Conservation (phyloP, 1,140 invertebrate genomes). For the Drosophila baimaii region DNA sequence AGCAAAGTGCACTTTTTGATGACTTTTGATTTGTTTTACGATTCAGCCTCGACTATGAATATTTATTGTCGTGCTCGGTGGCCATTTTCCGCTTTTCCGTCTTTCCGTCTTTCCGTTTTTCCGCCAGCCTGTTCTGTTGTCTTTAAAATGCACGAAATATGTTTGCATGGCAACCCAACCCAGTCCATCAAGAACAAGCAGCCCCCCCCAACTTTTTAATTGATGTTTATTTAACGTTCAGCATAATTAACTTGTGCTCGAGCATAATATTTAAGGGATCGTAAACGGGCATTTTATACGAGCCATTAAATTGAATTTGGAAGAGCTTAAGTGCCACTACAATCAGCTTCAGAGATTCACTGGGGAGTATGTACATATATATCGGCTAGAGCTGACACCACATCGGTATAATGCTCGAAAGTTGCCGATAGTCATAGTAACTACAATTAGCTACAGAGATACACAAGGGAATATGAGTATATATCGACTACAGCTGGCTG, state of each 20-base stretch:
- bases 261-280: conserved; percentile 76
- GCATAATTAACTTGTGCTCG: conserved; percentile 76
- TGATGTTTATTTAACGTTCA: conserved; percentile 82
- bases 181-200: conserved; percentile 30
- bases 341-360: conserved; percentile 14
- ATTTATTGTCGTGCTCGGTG: conserved; percentile 74
- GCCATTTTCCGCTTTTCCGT: conserved; percentile 25
- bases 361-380: neutral
- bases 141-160: conserved; percentile 79
- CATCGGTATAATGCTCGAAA: neutral
- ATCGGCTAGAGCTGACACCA: neutral
- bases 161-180: conserved; percentile 64
- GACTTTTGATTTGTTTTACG: conserved; percentile 83
- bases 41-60: conserved; percentile 72
- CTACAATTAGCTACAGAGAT: no score
- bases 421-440: no score
- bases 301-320: conserved; percentile 76
- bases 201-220: conserved; percentile 66
- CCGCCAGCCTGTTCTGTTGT: conserved; percentile 24
- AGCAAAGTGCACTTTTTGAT: conserved; percentile 82
- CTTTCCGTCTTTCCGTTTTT: neutral
- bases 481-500: no score
- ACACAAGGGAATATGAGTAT: no score
- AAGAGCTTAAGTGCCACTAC: conserved; percentile 71
- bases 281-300: conserved; percentile 76